Percentiles rank a stretch among this genome's conserved stretches.
Conservation (phyloP, 2,113 vertebrate genomes). For the Aspidoscelis tigris region DNA sequence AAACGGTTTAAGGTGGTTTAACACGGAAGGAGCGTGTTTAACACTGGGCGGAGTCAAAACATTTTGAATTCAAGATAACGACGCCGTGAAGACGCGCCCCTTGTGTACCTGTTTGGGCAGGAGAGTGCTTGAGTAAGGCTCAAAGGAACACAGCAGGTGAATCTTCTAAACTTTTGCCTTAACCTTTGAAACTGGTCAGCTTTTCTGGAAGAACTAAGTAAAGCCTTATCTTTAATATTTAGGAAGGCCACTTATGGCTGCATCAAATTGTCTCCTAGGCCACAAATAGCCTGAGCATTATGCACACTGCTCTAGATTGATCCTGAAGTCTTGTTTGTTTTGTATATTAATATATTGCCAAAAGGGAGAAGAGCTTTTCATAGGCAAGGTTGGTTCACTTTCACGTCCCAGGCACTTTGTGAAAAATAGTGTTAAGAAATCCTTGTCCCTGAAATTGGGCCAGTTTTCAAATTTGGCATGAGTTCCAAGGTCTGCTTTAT, state of each 20-base stretch:
- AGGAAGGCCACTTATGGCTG: neutral
- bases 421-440: neutral
- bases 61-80: too few species aligned
- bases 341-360: too few species aligned
- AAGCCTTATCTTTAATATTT: neutral
- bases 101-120: too few species aligned
- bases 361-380: neutral
- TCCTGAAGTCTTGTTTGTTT: too few species aligned
- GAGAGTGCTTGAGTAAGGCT: too few species aligned
- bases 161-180: neutral
- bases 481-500: neutral
- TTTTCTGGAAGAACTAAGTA: neutral
- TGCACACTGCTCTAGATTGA: too few species aligned
- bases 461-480: neutral
- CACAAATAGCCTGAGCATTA: too few species aligned
- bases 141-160: neutral
- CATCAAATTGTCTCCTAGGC: too few species aligned
- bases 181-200: neutral
- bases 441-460: neutral
- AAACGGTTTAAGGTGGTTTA: too few species aligned
- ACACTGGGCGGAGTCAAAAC: too few species aligned
- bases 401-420: neutral
- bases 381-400: neutral
- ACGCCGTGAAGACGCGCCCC: too few species aligned
- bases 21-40: too few species aligned